Conservation (phyloP, 2,113 vertebrate genomes). For the Nerophis lumbriciformis region DNA sequence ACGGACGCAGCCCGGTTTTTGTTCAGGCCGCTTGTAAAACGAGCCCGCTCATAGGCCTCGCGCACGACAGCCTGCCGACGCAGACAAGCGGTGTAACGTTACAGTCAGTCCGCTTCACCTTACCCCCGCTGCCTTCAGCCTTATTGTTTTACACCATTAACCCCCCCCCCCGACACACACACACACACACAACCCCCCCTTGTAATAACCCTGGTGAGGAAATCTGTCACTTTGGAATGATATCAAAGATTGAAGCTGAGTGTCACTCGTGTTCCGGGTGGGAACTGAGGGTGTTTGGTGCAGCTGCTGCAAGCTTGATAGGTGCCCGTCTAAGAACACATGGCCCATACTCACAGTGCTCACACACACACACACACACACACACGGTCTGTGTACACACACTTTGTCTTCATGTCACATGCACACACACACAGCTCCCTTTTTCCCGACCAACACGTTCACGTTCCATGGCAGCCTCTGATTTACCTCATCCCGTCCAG, state of each 20-base stretch:
- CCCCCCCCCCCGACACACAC: too few species aligned
- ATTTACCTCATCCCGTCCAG: too few species aligned
- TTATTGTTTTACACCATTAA: conserved; percentile 53
- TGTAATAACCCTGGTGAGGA: background rate
- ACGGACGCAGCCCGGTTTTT: conserved; percentile 49
- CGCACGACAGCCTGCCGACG: conserved; percentile 60
- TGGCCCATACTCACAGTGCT: conserved; percentile 53
- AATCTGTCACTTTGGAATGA: conserved; percentile 57
- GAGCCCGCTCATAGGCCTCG: conserved; percentile 52
- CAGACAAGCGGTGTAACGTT: conserved; percentile 52
- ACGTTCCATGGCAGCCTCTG: too few species aligned
- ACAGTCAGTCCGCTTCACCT: conserved; percentile 51
- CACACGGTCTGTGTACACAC: too few species aligned
- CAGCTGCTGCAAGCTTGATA: conserved; percentile 52
- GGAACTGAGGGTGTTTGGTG: conserved; percentile 58
- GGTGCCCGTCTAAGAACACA: conserved; percentile 29
- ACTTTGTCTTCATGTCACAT: too few species aligned
- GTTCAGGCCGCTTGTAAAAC: conserved; percentile 53
- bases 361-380: background rate
- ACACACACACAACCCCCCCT: background rate
- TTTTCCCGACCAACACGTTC: too few species aligned
- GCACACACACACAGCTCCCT: too few species aligned
- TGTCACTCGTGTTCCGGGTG: conserved; percentile 44
- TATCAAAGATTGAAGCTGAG: conserved; percentile 38
- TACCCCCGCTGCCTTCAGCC: conserved; percentile 45